Evolutionary conservation across 2,113 vertebrate species (phyloP), one percentile per base, ranked within the genome.

Genomic region (Nycticryphes semicollaris): DNA sequence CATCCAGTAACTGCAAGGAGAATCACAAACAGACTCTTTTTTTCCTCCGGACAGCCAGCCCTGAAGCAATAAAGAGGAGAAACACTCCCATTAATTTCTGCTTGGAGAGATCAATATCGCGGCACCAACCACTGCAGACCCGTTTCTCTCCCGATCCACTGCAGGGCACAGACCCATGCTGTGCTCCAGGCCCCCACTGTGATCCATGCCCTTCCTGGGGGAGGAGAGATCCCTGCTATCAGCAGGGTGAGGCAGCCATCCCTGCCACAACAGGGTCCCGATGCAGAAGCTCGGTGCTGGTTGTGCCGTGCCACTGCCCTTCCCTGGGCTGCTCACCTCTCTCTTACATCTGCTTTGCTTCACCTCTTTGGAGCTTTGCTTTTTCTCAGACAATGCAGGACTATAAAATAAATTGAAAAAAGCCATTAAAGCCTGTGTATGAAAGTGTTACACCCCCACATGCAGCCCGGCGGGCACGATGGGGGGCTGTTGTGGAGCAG

Each of bases 201-300:
- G n/a, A 23, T 20, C 45, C 3, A 6, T 27, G 60, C 27, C 54
- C 15, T n/a, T 27, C 13, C 10, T 23, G 51, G 16, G 43, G 60
- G 37, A 11, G 10, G 41, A n/a, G 59, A 14, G 15, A 4, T 10
- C 7, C 1, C 64, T 56, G 80, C 16, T 20, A 1, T 12, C 3
- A 1, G 30, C 23, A 7, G 12, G 45, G 17, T 0, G 1, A 2
- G 18, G 70, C 62, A n/a, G 25, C 64, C 4, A 0, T 18, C 14
- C 30, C 37, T 0, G 1, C 25, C 11, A 0, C 4, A 5, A 37
- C 53, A 6, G 6, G 1, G 53, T 30, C 67, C 27, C 5, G 17
- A 7, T 2, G 0, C 50, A 14, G 62, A 30, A 17, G 13, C 2
- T 6, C 31, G 1, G 3, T 12, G 51, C n/a, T 3, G 3, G 39